A percentile compares a stretch with the other conserved stretches of the same genome.
phyloP scores from a whole-genome alignment of 2,888 invertebrate species.

The Lithosia quadra region DNA sequence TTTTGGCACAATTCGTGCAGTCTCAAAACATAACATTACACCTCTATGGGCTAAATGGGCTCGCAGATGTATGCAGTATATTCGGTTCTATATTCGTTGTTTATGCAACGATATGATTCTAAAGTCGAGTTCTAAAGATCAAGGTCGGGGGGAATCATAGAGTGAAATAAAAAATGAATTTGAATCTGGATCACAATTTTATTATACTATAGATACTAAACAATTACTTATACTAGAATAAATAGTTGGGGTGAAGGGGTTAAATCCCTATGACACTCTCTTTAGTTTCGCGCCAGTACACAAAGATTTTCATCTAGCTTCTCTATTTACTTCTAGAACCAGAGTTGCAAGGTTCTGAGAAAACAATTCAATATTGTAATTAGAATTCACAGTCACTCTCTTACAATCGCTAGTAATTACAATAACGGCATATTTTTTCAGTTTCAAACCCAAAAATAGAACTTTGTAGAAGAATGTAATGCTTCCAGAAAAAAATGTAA shows the following conservation, averaged over 20 bases:
- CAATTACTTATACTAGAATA: too few species aligned
- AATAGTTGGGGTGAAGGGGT: neutral
- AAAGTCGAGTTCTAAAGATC: too few species aligned
- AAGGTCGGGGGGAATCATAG: too few species aligned
- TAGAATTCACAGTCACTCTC: neutral
- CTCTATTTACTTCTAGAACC: neutral
- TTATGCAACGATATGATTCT: too few species aligned
- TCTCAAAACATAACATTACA: too few species aligned
- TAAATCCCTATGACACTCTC: neutral
- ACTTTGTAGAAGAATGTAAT: conserved; percentile 2
- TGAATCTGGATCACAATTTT: too few species aligned
- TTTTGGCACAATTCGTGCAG: too few species aligned
- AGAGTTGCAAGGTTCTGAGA: neutral
- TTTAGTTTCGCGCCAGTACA: neutral
- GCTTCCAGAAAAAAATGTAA: neutral
- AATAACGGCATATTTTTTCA: neutral
- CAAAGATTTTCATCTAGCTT: neutral
- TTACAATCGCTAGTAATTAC: neutral
- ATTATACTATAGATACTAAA: too few species aligned
- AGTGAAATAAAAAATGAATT: too few species aligned
- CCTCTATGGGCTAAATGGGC: too few species aligned
- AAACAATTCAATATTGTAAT: neutral
- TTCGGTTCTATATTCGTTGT: too few species aligned
- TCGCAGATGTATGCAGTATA: too few species aligned
- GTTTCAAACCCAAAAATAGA: neutral